Evolutionary conservation across 2,888 invertebrate species (phyloP).

Genomic region (Pinctada fucata): DNA sequence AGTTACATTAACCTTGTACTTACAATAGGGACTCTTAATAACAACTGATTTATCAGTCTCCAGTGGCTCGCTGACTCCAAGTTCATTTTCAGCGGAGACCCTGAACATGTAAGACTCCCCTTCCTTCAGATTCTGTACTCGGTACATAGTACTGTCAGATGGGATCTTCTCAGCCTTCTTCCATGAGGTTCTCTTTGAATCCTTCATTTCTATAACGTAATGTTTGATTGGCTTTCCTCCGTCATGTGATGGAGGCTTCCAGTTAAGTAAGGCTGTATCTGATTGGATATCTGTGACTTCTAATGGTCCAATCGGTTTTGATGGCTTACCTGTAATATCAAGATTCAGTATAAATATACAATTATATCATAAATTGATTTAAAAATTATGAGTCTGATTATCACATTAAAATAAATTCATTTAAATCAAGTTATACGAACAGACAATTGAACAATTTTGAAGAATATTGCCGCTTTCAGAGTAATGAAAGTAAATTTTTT

Average conservation of each 20-base stretch:
- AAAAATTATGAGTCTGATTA: too few species aligned
- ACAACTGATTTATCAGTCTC: slow-evolving; percentile 80
- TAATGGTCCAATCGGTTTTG: slow-evolving; percentile 57
- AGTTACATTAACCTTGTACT: slow-evolving; percentile 54
- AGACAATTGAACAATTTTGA: too few species aligned
- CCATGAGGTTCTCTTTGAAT: slow-evolving; percentile 77
- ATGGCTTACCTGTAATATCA: slow-evolving; percentile 47
- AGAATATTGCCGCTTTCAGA: too few species aligned
- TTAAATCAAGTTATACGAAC: too few species aligned
- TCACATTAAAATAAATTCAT: too few species aligned
- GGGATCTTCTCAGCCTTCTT: slow-evolving; percentile 52
- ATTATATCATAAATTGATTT: too few species aligned
- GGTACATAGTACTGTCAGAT: slow-evolving; percentile 79
- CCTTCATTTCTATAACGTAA: slow-evolving; percentile 79
- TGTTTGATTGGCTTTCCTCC: slow-evolving; percentile 70
- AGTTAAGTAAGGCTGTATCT: slow-evolving; percentile 62
- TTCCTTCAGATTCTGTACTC: slow-evolving; percentile 82
- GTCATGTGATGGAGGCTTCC: slow-evolving; percentile 69
- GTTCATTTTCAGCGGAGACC: slow-evolving; percentile 82
- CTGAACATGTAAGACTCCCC: slow-evolving; percentile 93
- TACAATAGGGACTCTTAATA: slow-evolving; percentile 86
- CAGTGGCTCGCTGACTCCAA: slow-evolving; percentile 80
- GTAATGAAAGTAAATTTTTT: too few species aligned
- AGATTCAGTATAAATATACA: not conserved
- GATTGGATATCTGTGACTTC: slow-evolving; percentile 49